Percentiles rank a stretch among this genome's conserved stretches.
These are phyloP conservation scores for Ornithorhynchus anatinus DNA, from an alignment of 2,113 vertebrate genomes.

Conservation along the genomic window DNA sequence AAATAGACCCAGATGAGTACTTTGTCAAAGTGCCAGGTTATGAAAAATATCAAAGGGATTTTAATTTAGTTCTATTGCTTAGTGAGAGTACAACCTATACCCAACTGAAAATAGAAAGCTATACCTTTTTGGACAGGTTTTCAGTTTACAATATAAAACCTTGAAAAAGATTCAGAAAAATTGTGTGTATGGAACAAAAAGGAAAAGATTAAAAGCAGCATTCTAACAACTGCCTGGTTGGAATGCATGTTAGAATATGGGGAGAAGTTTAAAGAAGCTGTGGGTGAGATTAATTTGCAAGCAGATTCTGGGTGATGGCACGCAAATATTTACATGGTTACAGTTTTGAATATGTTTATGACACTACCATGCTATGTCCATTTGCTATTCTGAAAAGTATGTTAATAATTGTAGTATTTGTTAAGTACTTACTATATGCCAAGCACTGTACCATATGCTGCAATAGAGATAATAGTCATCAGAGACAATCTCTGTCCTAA, in stretches of 20 bases:
- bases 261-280: slow-evolving; percentile 16
- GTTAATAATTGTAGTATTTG: no score
- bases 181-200: neutral
- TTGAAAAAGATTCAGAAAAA: neutral
- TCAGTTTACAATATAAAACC: slow-evolving; percentile 18
- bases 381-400: no score
- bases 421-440: no score
- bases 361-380: no score
- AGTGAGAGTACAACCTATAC: neutral
- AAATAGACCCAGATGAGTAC: neutral
- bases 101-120: neutral
- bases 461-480: no score
- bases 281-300: neutral
- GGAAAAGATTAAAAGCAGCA: slow-evolving; percentile 24
- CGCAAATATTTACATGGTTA: neutral
- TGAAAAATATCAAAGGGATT: neutral
- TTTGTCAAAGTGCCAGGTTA: neutral
- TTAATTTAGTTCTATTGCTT: neutral
- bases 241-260: slow-evolving; percentile 11
- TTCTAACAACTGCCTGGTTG: slow-evolving; percentile 29
- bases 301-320: neutral
- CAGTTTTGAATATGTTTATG: no score
- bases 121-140: slow-evolving; percentile 7
- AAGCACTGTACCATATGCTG: no score
- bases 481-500: no score